Evolutionary conservation across 2,113 vertebrate species (phyloP).

Genomic region (Solenodon paradoxus): DNA sequence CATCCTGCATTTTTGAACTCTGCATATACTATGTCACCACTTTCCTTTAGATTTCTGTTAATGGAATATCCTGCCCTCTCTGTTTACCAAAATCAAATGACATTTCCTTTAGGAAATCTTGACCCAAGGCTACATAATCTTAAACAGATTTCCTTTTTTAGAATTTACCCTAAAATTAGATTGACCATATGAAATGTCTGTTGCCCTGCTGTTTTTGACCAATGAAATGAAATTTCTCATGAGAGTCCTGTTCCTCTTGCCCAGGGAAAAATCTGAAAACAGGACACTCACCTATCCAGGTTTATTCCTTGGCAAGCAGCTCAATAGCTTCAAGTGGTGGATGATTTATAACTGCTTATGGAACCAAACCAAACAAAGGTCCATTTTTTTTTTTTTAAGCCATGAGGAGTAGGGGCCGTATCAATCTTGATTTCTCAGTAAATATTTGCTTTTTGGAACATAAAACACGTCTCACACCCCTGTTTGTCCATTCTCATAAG

Average conservation of each 20-base stretch:
- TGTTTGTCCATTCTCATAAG: conserved; percentile 1
- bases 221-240: not conserved
- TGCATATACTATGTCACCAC: not conserved
- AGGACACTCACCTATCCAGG: not conserved
- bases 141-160: not conserved
- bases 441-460: conserved; percentile 47
- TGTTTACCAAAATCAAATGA: not conserved
- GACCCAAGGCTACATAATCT: not conserved
- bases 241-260: not conserved
- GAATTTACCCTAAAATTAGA: not conserved
- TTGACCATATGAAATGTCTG: not conserved
- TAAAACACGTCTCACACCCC: not conserved
- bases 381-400: conserved; percentile 20
- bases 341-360: not conserved
- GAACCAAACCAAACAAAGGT: not conserved
- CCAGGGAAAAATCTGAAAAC: not conserved
- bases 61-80: not conserved
- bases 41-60: not conserved
- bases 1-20: not conserved
- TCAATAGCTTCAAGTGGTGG: not conserved
- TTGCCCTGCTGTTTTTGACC: not conserved
- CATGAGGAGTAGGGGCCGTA: not conserved
- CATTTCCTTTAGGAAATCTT: not conserved
- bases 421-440: conserved; percentile 41
- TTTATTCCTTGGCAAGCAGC: not conserved